Conservation (phyloP, 2,113 vertebrate species). For the Archilochus colubris region DNA sequence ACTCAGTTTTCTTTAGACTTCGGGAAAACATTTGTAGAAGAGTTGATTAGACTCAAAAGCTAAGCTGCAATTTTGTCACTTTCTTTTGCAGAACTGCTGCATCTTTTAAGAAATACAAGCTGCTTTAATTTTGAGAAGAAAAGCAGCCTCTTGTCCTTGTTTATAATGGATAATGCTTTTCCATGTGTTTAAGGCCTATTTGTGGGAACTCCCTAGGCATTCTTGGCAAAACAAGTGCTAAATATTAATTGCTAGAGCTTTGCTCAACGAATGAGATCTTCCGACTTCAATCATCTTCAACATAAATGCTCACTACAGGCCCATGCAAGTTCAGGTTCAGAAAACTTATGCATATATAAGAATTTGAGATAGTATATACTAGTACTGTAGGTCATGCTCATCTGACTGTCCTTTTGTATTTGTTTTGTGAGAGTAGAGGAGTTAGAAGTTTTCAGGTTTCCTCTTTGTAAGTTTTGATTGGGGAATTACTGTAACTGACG, state of each 20-base stretch:
- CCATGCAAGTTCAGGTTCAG: slow-evolving; percentile 7
- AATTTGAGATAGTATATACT: neutral
- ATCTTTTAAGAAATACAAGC: neutral
- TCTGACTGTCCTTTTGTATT: neutral
- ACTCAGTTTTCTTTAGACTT: neutral
- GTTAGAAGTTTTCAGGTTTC: neutral
- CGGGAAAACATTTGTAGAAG: neutral
- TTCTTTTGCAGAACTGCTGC: neutral
- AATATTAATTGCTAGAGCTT: neutral
- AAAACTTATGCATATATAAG: neutral
- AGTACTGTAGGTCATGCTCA: neutral
- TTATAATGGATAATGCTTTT: neutral
- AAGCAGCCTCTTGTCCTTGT: neutral
- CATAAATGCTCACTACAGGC: neutral
- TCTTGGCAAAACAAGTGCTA: neutral
- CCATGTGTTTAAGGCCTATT: neutral
- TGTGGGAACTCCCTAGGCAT: neutral
- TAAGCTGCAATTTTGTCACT: neutral
- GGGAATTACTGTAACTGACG: neutral
- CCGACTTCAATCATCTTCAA: neutral
- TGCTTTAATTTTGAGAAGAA: neutral
- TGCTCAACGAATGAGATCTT: neutral
- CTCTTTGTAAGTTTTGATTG: neutral
- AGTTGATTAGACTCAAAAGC: neutral
- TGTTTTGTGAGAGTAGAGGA: neutral